Evolutionary conservation across 2,113 vertebrate genomes (phyloP), one percentile per base, ranked within the genome.

Genomic region (Pampusana beccarii): DNA sequence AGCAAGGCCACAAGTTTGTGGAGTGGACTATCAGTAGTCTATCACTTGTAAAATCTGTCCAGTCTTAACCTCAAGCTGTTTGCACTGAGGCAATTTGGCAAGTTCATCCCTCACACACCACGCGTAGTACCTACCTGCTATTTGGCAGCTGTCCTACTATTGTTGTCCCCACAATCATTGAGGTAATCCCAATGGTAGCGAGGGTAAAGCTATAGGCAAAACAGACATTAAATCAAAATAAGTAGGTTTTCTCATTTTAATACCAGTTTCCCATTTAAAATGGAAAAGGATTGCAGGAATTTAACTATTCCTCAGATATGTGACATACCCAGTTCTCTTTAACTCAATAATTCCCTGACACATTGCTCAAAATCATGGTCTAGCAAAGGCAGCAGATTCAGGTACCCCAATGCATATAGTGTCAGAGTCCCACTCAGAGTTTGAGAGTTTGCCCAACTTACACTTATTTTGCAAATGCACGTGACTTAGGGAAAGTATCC

Each of bases 101-200:
- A 40, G 33, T 31, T 56, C 1, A 4, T 34, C 25, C 46, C 26
- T 53, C 54, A 38, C 25, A 62, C 18, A 28, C 23, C 26, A 51
- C 50, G 60, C 13, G 50, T 28, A 53, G 24, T 11, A 92, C 81
- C 38, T 94, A 99, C 99, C 98, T 98, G 98, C 98, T 95, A 13
- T 98, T 98, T 38, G 99, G 99, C 40, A 99, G 96, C 79, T 98
- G 98, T 44, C 99, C 99, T 26, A 99, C 98, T 34, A 98, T 10
- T 3, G 97, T 98, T 1, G 99, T 99, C 88, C 99, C 99, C 10
- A 98, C 92, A 60, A 99, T 98, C 96, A 99, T 98, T 97, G 99
- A 98, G 16, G 96, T 97, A 90, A 99, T 98, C 48, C 99, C 99
- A 48, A 99, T 98, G 86, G 97, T 28, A 93, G 99, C 99, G 5